Base-by-base conservation (phyloP, 2,888 invertebrate species). In the Notodonta dromedarius region DNA sequence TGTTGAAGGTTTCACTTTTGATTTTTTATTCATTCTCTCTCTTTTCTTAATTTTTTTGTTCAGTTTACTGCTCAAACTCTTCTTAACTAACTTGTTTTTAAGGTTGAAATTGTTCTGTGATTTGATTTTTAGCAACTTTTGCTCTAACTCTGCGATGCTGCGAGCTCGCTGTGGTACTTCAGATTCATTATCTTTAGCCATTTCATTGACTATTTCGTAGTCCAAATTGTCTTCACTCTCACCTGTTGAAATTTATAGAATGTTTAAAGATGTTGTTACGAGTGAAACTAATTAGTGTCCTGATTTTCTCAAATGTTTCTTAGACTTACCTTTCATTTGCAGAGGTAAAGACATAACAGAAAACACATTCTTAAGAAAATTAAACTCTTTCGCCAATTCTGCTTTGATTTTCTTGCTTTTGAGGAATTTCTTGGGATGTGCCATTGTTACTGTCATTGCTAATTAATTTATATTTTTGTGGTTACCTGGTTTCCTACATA, bases 71-170 rank as follows among this genome's bases (percentile, higher is more conserved):
- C 94, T 95, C 50, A 96, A 84, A 69, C 94, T 95, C 78, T 96
- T 96, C 77, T 96, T 96, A 1, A 94, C 85, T 58, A 96, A 82
- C 86, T 95, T 96, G 62, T 94, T 95, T 85, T 96, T 96, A 56
- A 96, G 94, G 60, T 94, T 94, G 57, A 95, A 91, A 61, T 94
- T 95, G 68, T 94, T 94, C 68, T 94, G 94, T 9, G 95, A 94
- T 79, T 95, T 95, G 0, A 96, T 86, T 80, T 94, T 94, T 65
- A 95, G 91, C 9, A 96, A 84, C 74, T 95, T 94, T 63, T 95
- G 93, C 76, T 96, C 95, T 48, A 96, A 86, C 78, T 96, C 96
- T 58, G 94, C 89, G 66, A 96, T 94, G 57, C 94, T 95, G 61
- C 92, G 90, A 12, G 96, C 96, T 71, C 96, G 87, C 59, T 88